Base-by-base conservation (phyloP, 2,888 invertebrate species). In the Aspidapion aeneum region DNA sequence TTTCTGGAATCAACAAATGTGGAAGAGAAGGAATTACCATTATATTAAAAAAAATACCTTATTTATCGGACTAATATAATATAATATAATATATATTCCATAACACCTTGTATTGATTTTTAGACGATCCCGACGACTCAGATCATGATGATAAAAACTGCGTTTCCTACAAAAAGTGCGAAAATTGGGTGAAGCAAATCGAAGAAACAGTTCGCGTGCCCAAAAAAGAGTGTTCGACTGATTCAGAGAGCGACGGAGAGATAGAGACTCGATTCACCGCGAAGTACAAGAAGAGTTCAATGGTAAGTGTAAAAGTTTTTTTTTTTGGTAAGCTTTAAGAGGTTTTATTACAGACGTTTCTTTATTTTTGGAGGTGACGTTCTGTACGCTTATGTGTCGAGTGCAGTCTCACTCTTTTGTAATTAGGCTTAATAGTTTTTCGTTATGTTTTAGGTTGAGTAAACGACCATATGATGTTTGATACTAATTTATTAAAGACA, bases 111-210 rank as follows among this genome's bases (percentile, higher is more conserved):
- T n/a, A n/a, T n/a, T n/a, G n/a, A n/a, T 35, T 35, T 12, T 7
- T 12, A 35, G 35, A 35, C 12, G 35, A 35, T 35, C 35, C 35
- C 12, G 35, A 35, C 12, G 35, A 35, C 12, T 7, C 35, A 3
- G 35, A 35, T 35, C 35, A 35, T 12, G 35, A 35, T 35, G 35
- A 35, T 12, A 35, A 35, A 1, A 68, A 69, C 54, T 69, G 66
- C 54, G 58, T 60, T 49, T 63, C 68, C 18, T 66, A 68, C 52
- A 58, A 68, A 7, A 69, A 71, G 60, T 70, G 70, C 58, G 64
- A 69, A 55, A 62, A 64, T 19, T 71, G 70, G 68, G 68, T 71
- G 1, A 59, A 69, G 54, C 67, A 69, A 21, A 52, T 71, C 21
- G 57, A 61, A 48, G 59, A 62, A 9, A 61, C 54, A 9, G 64